Evolutionary conservation across 2,888 invertebrate species (phyloP).

Genomic region (Notodonta dromedarius): DNA sequence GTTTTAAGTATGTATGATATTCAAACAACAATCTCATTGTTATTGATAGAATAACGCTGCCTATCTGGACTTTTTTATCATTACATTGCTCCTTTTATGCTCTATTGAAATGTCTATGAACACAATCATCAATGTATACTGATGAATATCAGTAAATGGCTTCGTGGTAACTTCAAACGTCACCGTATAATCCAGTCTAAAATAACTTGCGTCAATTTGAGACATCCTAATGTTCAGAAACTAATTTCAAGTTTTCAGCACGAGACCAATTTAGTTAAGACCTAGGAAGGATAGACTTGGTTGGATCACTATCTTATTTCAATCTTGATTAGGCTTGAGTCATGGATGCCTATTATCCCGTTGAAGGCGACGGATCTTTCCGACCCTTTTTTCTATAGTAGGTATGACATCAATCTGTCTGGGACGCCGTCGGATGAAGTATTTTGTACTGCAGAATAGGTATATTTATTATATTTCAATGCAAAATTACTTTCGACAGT

Average conservation of each 20-base stretch:
- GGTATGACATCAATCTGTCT: not conserved
- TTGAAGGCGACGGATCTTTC: not conserved
- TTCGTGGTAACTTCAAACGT: not conserved
- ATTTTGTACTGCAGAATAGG: too few relatives aligned
- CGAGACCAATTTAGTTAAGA: constrained; percentile 3
- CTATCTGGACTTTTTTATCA: too few relatives aligned
- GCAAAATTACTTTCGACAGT: too few relatives aligned
- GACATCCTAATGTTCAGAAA: constrained; percentile 5
- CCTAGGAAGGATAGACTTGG: constrained; percentile 1
- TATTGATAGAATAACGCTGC: too few relatives aligned
- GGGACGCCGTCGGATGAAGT: too few relatives aligned
- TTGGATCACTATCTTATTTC: constrained; percentile 3
- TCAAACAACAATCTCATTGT: too few relatives aligned
- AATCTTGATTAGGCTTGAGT: constrained; percentile 3
- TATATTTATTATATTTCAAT: too few relatives aligned
- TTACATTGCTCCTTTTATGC: too few relatives aligned
- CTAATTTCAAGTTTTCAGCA: constrained; percentile 8
- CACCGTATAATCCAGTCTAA: not conserved
- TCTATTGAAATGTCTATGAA: too few relatives aligned
- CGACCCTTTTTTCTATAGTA: not conserved
- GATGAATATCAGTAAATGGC: not conserved
- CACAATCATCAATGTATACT: too few relatives aligned
- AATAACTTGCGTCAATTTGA: constrained; percentile 1
- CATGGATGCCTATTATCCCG: not conserved
- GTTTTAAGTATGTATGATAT: too few relatives aligned